Percentiles rank a stretch among this genome's conserved stretches.
Evolutionary conservation across 1,140 invertebrate genomes (phyloP).

Genomic region (Eufriesea mexicana): DNA sequence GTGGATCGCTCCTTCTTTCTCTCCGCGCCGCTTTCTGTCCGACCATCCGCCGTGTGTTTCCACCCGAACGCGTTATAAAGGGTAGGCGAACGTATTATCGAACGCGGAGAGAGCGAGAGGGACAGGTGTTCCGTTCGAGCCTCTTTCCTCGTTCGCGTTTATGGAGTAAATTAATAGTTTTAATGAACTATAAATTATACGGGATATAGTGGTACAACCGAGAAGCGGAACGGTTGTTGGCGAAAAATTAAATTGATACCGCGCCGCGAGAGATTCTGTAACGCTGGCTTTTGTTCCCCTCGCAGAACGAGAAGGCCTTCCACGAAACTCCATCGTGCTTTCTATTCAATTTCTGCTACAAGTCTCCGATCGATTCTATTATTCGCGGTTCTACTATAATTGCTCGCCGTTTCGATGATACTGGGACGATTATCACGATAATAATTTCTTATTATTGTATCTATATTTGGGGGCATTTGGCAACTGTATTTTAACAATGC

Average conservation of each 20-base stretch:
- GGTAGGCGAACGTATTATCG: not conserved
- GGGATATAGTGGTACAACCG: not conserved
- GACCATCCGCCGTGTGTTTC: constrained; percentile 2
- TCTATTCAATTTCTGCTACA: no score
- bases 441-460: no score
- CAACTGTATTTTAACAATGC: no score
- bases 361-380: no score
- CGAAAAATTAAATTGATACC: not conserved
- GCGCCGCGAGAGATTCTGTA: not conserved
- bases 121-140: not conserved
- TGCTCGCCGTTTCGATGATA: no score
- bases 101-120: not conserved
- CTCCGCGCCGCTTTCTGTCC: constrained; percentile 22
- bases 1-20: constrained; percentile 19
- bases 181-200: constrained; percentile 12
- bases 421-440: no score
- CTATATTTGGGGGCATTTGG: no score
- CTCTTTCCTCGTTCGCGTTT: not conserved
- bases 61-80: not conserved
- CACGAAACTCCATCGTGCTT: no score
- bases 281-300: not conserved
- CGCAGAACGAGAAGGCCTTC: not conserved
- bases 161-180: constrained; percentile 11
- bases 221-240: not conserved
- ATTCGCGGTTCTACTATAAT: no score